Base-by-base conservation (phyloP, 64 coral and sea anemone genomes). In the Stylophora pistillata region DNA sequence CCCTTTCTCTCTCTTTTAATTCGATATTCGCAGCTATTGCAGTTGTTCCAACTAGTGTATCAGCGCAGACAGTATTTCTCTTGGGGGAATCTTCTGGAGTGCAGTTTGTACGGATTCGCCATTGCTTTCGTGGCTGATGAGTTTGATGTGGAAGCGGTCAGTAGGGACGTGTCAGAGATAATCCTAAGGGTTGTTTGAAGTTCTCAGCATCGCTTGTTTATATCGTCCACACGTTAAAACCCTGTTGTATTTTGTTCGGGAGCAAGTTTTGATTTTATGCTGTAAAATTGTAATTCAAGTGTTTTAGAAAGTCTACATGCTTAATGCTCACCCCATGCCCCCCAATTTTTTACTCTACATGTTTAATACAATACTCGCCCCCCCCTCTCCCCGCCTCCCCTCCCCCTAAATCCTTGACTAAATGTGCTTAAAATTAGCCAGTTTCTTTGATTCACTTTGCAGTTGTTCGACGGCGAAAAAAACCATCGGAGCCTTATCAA, bases 41-140 rank as follows among this genome's bases (percentile, higher is more conserved):
- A 98, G 95, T 64, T 98, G 52, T 94, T 98, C 27, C 95, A 98
- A 82, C 58, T 90, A 16, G 25, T 89, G 53, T 98, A 98, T 57
- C 91, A 98, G 54, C 41, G 72, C 17, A 83, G 76, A 17, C 91
- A 94, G 16, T 98, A 98, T 72, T 53, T 94, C 11, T 56, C 25
- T 21, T 94, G 74, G 71, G 92, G 90, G 64, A 98, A 98, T 53
- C 85, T 94, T 58, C 73, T 98, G 72, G 95, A 98, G 68, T 93
- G 92, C 85, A 27, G 62, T 14, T 90, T 89, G 13, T 98, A 94
- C 52, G 20, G 89, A n/a, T 72, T 88, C 17, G 88, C 95, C 27
- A 84, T 98, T 23, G 26, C 89, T 1, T 94, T 91, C 28, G 89
- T 98, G 11, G 86, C 95, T 15, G 81, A 86, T 28, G 95, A 98